phyloP scores from a whole-genome alignment of 1,140 invertebrate genomes.

The Zaprionus inermis region DNA sequence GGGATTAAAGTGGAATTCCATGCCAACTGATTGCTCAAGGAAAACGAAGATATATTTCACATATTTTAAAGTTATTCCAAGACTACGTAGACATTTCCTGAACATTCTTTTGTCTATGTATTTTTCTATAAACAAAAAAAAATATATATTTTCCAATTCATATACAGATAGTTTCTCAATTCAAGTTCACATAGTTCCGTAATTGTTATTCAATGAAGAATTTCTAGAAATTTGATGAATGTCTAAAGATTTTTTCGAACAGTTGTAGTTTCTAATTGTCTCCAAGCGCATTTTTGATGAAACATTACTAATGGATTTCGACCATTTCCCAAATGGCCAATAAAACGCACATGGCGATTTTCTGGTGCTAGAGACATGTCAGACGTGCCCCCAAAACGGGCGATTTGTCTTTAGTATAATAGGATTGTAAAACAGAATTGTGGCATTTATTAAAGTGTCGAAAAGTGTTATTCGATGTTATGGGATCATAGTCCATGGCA shows the following conservation, averaged over 20 bases:
- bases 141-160: not conserved
- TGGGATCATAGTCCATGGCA: constrained; percentile 2
- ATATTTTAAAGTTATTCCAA: not conserved
- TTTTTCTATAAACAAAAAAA: not conserved
- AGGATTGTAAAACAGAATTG: constrained; percentile 40
- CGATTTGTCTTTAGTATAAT: constrained; percentile 17
- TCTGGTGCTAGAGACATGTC: not conserved
- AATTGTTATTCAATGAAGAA: not conserved
- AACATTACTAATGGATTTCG: constrained; percentile 10
- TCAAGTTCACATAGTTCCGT: not conserved
- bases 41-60: not conserved
- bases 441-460: constrained; percentile 16
- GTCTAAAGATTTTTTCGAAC: not conserved
- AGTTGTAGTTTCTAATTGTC: not conserved
- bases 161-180: not conserved
- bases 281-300: constrained; percentile 14
- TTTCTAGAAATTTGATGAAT: not conserved
- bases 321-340: constrained; percentile 12
- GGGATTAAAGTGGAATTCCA: not conserved
- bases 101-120: not conserved
- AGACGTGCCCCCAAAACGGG: constrained; percentile 27
- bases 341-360: constrained; percentile 29
- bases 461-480: constrained; percentile 24
- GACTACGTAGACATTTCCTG: not conserved
- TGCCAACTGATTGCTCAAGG: not conserved